A percentile compares a stretch with the other conserved stretches of the same genome.
Conservation (phyloP, 2,113 vertebrate genomes). For the Paradisaea rubra region DNA sequence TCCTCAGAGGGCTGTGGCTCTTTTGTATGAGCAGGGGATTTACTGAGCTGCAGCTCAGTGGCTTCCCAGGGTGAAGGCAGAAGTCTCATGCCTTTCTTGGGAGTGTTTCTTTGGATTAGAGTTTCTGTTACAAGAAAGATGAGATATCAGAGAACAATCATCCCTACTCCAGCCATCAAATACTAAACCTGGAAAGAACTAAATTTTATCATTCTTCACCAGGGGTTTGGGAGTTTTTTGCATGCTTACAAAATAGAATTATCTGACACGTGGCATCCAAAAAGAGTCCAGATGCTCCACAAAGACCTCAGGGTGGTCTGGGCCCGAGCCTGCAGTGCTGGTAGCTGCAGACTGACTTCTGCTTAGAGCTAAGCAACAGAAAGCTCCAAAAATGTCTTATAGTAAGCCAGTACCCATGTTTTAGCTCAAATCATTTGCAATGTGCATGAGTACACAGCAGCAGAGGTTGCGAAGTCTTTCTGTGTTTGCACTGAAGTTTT, state of each 20-base stretch:
- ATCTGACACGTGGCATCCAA: background rate
- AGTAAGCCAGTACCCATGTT: background rate
- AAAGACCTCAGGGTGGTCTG: background rate
- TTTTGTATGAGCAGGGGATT: background rate
- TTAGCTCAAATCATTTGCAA: background rate
- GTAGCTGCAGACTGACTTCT: background rate
- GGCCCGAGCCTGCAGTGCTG: background rate
- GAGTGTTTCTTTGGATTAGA: conserved; percentile 4
- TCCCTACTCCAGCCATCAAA: background rate
- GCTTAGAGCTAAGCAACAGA: background rate
- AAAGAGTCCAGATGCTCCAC: background rate
- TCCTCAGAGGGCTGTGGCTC: background rate
- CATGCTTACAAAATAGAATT: background rate
- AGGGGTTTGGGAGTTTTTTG: background rate
- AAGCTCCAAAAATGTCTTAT: background rate
- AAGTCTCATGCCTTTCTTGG: background rate
- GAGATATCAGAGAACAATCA: background rate
- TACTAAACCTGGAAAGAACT: background rate
- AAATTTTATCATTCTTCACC: background rate
- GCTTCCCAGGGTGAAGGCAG: background rate
- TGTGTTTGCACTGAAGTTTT: background rate
- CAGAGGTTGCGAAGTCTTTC: background rate
- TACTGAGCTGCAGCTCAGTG: background rate
- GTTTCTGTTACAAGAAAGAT: conserved; percentile 1
- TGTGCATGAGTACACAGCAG: background rate